A percentile compares a stretch with the other conserved stretches of the same genome.
phyloP scores from a whole-genome alignment of 2,797 vertebrate genomes.

The Alca torda region DNA sequence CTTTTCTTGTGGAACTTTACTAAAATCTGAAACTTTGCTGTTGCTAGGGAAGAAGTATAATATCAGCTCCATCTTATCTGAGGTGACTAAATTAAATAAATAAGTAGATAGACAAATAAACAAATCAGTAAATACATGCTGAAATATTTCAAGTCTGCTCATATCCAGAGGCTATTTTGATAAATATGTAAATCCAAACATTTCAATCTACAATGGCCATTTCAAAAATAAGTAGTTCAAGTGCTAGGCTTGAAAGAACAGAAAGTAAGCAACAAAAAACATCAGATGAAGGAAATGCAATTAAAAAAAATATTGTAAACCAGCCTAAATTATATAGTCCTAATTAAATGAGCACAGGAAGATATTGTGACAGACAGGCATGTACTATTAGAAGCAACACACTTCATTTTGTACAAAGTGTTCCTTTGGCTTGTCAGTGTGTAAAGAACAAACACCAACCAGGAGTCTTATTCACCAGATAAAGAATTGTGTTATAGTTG shows the following conservation, averaged over 20 bases:
- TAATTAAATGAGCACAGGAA: conserved; percentile 5
- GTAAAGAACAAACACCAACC: conserved; percentile 59
- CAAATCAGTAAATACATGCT: background rate
- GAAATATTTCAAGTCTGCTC: background rate
- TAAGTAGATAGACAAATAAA: background rate
- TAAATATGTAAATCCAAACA: background rate
- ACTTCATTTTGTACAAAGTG: conserved; percentile 18
- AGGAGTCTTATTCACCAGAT: conserved; percentile 52
- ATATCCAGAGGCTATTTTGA: background rate
- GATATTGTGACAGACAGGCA: background rate
- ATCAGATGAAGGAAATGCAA: background rate
- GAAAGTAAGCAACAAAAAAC: background rate
- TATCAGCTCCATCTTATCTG: background rate
- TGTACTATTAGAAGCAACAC: conserved; percentile 7
- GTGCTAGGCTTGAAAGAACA: background rate
- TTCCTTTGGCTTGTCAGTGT: conserved; percentile 29
- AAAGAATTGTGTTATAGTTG: conserved; percentile 41
- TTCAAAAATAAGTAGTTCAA: background rate
- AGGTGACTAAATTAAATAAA: background rate
- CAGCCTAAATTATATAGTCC: background rate
- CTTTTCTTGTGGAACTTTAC: background rate
- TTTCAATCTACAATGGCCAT: background rate
- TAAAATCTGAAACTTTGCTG: background rate
- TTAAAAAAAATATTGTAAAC: background rate
- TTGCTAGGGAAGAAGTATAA: background rate